A percentile compares a stretch with the other conserved stretches of the same genome.
Evolutionary conservation across 2,888 invertebrate genomes (phyloP).

Genomic region (Osmoderma eremita): DNA sequence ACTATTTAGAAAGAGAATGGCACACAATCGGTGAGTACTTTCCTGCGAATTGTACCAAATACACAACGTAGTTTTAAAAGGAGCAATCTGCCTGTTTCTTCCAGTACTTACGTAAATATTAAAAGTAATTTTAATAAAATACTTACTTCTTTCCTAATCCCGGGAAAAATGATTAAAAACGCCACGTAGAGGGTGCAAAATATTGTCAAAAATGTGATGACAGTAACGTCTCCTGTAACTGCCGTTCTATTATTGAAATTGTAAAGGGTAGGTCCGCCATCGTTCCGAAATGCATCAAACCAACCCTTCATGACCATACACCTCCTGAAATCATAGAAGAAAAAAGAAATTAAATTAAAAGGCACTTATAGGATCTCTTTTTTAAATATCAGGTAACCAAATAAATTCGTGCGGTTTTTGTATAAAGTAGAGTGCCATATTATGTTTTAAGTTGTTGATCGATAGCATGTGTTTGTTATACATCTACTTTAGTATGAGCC

Average conservation of each 20-base stretch:
- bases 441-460: too few species aligned
- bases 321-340: constrained; percentile 9
- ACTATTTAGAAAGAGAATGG: too few species aligned
- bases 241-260: constrained; percentile 94
- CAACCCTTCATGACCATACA: constrained; percentile 83
- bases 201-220: constrained; percentile 85
- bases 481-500: too few species aligned
- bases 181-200: constrained; percentile 93
- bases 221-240: constrained; percentile 91
- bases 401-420: too few species aligned
- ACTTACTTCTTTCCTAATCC: constrained; percentile 90
- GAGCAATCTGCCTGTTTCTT: too few species aligned
- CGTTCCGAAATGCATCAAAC: constrained; percentile 97
- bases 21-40: too few species aligned
- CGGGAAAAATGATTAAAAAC: constrained; percentile 95
- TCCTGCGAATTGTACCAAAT: too few species aligned
- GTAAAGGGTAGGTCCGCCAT: constrained; percentile 97
- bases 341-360: not conserved
- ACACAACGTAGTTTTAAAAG: too few species aligned
- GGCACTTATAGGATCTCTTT: too few species aligned
- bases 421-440: too few species aligned
- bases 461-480: too few species aligned
- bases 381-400: too few species aligned
- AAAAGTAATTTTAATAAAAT: not conserved
- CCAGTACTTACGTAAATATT: not conserved